These are phyloP conservation scores for Calephelis nemesis DNA, from an alignment of 1,140 invertebrate genomes.

Conservation along the genomic window DNA sequence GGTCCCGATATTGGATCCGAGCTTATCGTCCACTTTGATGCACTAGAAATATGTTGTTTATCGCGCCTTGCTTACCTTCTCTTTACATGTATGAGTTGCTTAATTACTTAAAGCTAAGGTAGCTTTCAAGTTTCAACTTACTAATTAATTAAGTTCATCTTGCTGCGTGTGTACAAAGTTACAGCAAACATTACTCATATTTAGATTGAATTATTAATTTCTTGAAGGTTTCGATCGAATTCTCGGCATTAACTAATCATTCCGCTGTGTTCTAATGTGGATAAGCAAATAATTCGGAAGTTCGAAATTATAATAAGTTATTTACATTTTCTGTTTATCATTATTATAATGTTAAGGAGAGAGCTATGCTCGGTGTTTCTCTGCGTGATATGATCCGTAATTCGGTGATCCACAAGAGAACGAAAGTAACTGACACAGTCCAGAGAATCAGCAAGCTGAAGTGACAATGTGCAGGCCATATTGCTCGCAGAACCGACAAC, in stretches of 20 bases:
- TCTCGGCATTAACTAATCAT: conserved; percentile 7
- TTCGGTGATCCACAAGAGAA: too few species aligned
- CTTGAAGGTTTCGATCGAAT: conserved; percentile 12
- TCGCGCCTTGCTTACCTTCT: conserved; percentile 10
- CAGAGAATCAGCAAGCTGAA: too few species aligned
- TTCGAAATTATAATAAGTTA: too few species aligned
- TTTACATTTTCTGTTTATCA: too few species aligned
- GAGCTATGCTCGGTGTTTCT: too few species aligned
- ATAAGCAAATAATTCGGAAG: too few species aligned
- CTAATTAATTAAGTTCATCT: conserved; percentile 19
- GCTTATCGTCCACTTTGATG: conserved; percentile 63
- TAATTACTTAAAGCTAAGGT: conserved; percentile 13
- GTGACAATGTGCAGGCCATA: too few species aligned
- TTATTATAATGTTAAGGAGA: too few species aligned
- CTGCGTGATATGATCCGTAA: too few species aligned
- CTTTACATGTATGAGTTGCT: conserved; percentile 18
- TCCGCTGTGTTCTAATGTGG: neutral
- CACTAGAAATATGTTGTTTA: conserved; percentile 47
- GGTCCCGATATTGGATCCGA: conserved; percentile 66
- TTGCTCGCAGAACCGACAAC: too few species aligned
- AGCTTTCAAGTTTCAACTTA: conserved; percentile 12
- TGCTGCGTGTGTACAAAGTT: conserved; percentile 15
- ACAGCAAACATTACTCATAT: conserved; percentile 19
- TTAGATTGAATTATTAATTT: conserved; percentile 19
- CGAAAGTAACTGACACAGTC: too few species aligned